Evolutionary conservation across 2,113 vertebrate genomes (phyloP).

Genomic region (Bubo blakistoni): DNA sequence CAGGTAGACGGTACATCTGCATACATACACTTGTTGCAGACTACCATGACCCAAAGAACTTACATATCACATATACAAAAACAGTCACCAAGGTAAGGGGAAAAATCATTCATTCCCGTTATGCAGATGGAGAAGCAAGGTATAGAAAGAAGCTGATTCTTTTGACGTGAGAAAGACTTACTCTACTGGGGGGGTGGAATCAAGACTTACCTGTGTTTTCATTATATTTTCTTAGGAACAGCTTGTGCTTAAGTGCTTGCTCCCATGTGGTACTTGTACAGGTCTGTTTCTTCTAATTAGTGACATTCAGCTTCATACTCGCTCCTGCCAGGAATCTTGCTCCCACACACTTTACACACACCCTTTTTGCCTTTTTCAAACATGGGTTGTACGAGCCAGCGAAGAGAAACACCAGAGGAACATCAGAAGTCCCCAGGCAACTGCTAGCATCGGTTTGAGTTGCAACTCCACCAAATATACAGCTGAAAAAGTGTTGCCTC

Average conservation of each 20-base stretch:
- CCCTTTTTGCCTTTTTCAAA: background rate
- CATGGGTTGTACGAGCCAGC: accelerated
- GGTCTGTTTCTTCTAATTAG: background rate
- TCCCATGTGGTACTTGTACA: background rate
- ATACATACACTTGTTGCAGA: background rate
- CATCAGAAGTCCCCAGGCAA: background rate
- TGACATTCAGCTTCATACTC: background rate
- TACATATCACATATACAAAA: accelerated
- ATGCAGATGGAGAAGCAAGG: background rate
- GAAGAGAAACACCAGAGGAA: background rate
- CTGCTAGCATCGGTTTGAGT: background rate
- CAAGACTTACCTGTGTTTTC: background rate
- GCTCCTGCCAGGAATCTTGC: background rate
- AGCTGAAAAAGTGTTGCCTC: background rate
- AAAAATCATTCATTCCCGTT: background rate
- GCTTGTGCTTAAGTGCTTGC: background rate
- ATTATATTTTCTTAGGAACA: background rate
- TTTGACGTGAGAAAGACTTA: background rate
- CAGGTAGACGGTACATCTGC: background rate
- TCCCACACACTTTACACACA: accelerated
- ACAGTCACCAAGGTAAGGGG: background rate
- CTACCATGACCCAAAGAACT: background rate
- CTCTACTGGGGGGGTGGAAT: background rate
- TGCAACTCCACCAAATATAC: background rate
- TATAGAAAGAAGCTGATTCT: background rate